Conservation (phyloP, 2,797 vertebrate genomes). For the Emys orbicularis region DNA sequence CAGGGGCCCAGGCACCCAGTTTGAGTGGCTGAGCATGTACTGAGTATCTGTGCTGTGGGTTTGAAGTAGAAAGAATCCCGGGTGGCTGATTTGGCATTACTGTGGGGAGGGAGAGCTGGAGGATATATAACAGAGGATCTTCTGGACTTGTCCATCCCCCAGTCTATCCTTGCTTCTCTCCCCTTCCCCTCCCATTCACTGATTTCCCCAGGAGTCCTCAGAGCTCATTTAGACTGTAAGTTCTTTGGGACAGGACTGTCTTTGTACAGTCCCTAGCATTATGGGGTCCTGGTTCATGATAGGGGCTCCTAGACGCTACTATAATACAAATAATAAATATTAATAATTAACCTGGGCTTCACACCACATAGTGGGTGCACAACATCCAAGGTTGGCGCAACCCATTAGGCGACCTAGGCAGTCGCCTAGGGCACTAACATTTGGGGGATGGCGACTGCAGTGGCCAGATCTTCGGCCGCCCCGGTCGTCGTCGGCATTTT, state of each 20-base stretch:
- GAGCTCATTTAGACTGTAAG: not conserved
- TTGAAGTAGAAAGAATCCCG: not conserved
- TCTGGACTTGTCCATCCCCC: not conserved
- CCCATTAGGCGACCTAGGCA: too few relatives aligned
- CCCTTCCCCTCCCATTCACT: not conserved
- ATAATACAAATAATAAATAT: not conserved
- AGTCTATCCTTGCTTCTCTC: not conserved
- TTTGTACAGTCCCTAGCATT: not conserved
- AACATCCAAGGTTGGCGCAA: not conserved
- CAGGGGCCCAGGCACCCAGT: not conserved
- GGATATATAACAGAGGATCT: not conserved
- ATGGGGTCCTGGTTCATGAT: not conserved
- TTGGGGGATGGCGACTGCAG: too few relatives aligned
- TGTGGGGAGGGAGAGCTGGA: not conserved
- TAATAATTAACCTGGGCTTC: not conserved
- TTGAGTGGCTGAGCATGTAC: not conserved
- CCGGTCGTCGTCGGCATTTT: too few relatives aligned
- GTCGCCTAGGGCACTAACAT: too few relatives aligned
- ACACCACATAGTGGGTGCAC: not conserved
- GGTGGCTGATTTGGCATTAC: not conserved
- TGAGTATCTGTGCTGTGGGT: not conserved
- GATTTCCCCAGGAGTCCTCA: not conserved
- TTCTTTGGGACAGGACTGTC: not conserved
- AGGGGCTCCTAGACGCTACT: not conserved
- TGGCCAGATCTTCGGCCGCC: too few relatives aligned